Conservation (phyloP, 1,140 invertebrate genomes). For the Drosophila subobscura region DNA sequence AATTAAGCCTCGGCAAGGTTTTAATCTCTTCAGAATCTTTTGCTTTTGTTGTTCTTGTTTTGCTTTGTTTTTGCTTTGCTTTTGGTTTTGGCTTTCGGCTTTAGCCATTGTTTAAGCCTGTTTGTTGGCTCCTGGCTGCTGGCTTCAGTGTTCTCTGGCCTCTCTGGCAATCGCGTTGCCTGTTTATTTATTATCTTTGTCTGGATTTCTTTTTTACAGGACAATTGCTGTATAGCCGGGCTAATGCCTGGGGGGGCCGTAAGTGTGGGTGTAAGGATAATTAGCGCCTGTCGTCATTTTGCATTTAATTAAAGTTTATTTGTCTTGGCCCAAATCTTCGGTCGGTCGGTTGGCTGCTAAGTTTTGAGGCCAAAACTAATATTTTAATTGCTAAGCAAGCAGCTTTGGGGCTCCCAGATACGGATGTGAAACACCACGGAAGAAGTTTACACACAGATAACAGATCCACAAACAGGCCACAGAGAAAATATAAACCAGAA, state of each 20-base stretch:
- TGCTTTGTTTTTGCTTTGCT: slow-evolving; percentile 41
- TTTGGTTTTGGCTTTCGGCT: slow-evolving; percentile 34
- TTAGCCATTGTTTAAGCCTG: slow-evolving; percentile 56
- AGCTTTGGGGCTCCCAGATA: slow-evolving; percentile 25
- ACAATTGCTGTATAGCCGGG: slow-evolving; percentile 8
- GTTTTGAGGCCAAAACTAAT: slow-evolving; percentile 54
- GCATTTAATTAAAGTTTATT: slow-evolving; percentile 68
- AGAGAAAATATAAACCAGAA: not conserved
- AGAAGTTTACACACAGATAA: slow-evolving; percentile 1
- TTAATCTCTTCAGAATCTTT: slow-evolving; percentile 63
- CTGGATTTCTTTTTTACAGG: slow-evolving; percentile 30
- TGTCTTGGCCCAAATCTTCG: slow-evolving; percentile 42
- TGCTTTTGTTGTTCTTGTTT: slow-evolving; percentile 20
- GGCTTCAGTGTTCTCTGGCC: slow-evolving; percentile 11
- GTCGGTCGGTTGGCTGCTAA: too few relatives aligned
- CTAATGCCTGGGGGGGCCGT: not conserved
- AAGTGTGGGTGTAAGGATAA: slow-evolving; percentile 43
- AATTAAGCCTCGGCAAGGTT: slow-evolving; percentile 68
- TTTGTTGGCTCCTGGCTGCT: slow-evolving; percentile 24
- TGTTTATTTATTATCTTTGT: slow-evolving; percentile 25
- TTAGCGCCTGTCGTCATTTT: slow-evolving; percentile 66
- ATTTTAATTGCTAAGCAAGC: slow-evolving; percentile 71
- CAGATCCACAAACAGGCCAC: slow-evolving; percentile 4
- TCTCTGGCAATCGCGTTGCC: not conserved
- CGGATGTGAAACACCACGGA: too few relatives aligned